A percentile compares a stretch with the other conserved stretches of the same genome.
phyloP scores from a whole-genome alignment of 2,888 invertebrate genomes.

The Dryomyza anilis region DNA sequence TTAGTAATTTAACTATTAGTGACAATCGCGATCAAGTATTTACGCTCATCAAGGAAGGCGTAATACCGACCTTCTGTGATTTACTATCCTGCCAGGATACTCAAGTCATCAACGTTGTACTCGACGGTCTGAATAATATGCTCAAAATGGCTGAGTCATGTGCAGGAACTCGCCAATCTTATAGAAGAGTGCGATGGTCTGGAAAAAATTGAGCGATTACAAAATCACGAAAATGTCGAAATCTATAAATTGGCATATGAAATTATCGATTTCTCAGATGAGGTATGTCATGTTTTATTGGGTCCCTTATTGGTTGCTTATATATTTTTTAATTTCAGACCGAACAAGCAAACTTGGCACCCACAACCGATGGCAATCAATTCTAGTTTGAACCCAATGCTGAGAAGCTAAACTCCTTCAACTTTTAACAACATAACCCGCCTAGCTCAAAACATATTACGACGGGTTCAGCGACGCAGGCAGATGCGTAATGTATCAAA shows the following conservation, averaged over 20 bases:
- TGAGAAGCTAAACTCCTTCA: constrained; percentile 56
- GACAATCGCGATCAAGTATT: constrained; percentile 92
- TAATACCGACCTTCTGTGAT: constrained; percentile 95
- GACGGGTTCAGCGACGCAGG: neutral
- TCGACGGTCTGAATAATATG: constrained; percentile 98
- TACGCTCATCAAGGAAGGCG: constrained; percentile 85
- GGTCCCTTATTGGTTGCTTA: neutral
- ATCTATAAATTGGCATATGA: constrained; percentile 99
- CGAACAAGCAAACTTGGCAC: constrained; percentile 66
- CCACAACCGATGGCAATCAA: constrained; percentile 75
- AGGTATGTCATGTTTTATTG: constrained; percentile 66
- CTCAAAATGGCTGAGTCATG: constrained; percentile 92
- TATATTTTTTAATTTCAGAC: constrained; percentile 38
- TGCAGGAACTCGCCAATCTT: constrained; percentile 81
- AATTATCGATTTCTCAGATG: constrained; percentile 97
- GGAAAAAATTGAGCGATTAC: constrained; percentile 95
- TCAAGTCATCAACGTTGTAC: constrained; percentile 84
- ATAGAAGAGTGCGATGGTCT: constrained; percentile 98
- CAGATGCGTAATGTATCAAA: constrained; percentile 27
- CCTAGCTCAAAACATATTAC: constrained; percentile 8
- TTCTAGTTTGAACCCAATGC: constrained; percentile 87
- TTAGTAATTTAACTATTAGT: constrained; percentile 97
- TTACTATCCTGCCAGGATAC: constrained; percentile 93
- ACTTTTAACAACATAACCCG: constrained; percentile 51
- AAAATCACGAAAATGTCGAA: constrained; percentile 97